phyloP scores from a whole-genome alignment of 92 coral and sea anemone genomes.

The Parazoanthus swiftii region DNA sequence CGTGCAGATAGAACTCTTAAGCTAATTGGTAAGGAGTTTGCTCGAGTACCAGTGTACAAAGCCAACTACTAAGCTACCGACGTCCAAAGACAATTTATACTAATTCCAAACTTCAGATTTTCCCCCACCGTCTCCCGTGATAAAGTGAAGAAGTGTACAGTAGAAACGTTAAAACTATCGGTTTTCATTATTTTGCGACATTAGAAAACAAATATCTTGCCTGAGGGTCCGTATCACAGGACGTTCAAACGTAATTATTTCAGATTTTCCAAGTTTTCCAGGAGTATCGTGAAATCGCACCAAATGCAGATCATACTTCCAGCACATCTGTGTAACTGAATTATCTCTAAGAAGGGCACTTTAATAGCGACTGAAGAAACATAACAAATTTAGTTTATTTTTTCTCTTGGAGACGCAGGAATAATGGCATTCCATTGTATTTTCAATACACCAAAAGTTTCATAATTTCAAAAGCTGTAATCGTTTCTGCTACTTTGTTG shows the following conservation, averaged over 20 bases:
- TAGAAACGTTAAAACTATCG: no score
- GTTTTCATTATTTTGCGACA: no score
- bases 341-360: conserved; percentile 2
- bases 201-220: no score
- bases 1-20: not conserved
- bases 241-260: no score
- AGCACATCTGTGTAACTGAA: not conserved
- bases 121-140: no score
- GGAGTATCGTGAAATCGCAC: no score
- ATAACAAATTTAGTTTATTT: not conserved
- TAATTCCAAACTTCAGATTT: no score
- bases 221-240: no score
- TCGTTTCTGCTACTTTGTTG: not conserved
- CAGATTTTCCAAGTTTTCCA: no score
- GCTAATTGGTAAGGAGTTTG: not conserved
- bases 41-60: not conserved
- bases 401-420: not conserved
- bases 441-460: not conserved
- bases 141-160: no score
- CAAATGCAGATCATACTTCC: not conserved
- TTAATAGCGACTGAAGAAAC: not conserved
- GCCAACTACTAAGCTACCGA: not conserved
- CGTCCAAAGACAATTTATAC: no score
- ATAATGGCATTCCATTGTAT: not conserved
- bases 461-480: not conserved